Conservation (phyloP, 2,113 vertebrate genomes). For the Mus pahari region DNA sequence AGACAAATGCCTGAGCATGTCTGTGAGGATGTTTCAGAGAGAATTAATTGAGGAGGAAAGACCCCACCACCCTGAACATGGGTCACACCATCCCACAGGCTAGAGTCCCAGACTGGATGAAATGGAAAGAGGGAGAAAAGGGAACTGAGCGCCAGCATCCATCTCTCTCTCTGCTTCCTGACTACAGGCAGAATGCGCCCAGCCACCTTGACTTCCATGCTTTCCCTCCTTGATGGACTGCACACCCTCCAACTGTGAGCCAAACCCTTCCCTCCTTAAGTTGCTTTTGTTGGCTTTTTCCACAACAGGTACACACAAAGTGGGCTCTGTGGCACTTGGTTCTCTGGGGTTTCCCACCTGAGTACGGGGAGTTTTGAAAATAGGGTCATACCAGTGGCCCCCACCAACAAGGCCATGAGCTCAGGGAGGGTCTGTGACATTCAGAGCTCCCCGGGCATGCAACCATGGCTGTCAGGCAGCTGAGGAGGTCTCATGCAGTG, state of each 20-base stretch:
- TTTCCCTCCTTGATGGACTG: not conserved
- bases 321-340: not conserved
- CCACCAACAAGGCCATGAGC: not conserved
- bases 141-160: not conserved
- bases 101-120: not conserved
- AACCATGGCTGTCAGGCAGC: not conserved
- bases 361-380: not conserved
- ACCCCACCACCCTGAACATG: not conserved
- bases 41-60: not conserved
- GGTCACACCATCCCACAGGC: not conserved
- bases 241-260: not conserved
- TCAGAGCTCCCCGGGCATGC: not conserved
- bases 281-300: not conserved
- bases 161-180: not conserved
- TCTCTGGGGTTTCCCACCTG: not conserved
- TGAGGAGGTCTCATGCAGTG: not conserved
- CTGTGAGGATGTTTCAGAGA: not conserved
- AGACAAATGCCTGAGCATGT: not conserved
- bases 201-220: not conserved
- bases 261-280: not conserved
- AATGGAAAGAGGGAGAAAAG: not conserved
- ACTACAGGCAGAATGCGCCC: not conserved
- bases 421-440: no score
- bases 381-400: fast-evolving
- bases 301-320: not conserved